Evolutionary conservation across 2,797 vertebrate genomes (phyloP).

Genomic region (Mareca penelope): DNA sequence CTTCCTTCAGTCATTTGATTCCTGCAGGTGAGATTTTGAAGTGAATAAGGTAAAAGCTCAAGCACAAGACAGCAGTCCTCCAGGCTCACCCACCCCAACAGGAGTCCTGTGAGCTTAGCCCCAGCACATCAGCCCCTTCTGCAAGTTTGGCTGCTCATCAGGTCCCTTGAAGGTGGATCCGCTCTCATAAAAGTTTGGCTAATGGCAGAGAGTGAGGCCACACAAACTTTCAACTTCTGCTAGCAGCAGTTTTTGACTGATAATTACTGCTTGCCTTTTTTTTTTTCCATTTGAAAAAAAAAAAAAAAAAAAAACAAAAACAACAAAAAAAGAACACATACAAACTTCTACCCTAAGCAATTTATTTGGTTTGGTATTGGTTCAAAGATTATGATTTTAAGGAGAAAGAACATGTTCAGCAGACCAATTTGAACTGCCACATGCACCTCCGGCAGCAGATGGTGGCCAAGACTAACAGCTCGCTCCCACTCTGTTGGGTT

Average conservation of each 20-base stretch:
- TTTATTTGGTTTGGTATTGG: background rate
- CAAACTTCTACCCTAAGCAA: background rate
- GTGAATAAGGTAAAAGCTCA: background rate
- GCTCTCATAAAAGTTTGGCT: background rate
- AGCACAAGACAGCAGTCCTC: fast-evolving
- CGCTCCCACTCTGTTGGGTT: fast-evolving
- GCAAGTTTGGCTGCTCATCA: fast-evolving
- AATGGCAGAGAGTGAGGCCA: background rate
- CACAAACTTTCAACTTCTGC: background rate
- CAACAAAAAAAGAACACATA: no score
- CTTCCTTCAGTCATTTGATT: background rate
- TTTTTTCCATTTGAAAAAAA: no score
- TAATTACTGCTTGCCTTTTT: background rate
- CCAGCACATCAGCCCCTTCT: background rate
- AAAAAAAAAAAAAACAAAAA: no score
- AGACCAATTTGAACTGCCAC: background rate
- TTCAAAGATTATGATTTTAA: background rate
- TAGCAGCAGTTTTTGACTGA: background rate
- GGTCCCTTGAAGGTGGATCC: background rate
- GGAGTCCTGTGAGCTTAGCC: background rate
- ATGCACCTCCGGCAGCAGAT: fast-evolving
- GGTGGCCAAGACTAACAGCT: background rate
- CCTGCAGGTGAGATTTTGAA: background rate
- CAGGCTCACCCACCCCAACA: background rate
- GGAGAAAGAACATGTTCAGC: background rate